These are phyloP conservation scores for Griposia aprilina DNA, from an alignment of 2,888 invertebrate genomes.

Conservation along the genomic window DNA sequence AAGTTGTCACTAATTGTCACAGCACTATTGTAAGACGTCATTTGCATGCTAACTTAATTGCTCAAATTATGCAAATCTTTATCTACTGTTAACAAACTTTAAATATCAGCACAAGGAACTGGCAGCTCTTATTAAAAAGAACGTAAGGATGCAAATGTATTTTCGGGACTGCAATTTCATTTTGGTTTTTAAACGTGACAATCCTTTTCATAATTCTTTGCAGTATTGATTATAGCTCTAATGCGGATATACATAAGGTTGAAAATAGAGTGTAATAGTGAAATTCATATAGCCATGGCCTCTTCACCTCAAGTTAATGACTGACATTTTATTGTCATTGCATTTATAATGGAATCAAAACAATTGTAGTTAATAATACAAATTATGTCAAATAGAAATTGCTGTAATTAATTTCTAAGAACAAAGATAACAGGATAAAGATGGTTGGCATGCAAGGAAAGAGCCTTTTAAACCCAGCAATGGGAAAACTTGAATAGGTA, in stretches of 20 bases:
- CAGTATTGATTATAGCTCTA: slow-evolving; percentile 35
- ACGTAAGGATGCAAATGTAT: slow-evolving; percentile 2
- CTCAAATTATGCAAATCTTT: slow-evolving; percentile 77
- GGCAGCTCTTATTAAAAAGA: slow-evolving; percentile 2
- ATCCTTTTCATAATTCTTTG: slow-evolving; percentile 44
- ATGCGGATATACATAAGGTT: slow-evolving; percentile 21
- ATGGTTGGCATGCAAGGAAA: slow-evolving; percentile 32
- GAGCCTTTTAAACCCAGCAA: background rate
- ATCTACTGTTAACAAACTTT: slow-evolving; percentile 22
- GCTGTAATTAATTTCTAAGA: slow-evolving; percentile 29
- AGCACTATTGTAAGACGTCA: slow-evolving; percentile 81
- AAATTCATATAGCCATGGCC: slow-evolving; percentile 27
- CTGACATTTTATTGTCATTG: slow-evolving; percentile 59
- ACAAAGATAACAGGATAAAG: slow-evolving; percentile 11
- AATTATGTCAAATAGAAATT: slow-evolving; percentile 43
- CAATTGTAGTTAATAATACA: slow-evolving; percentile 51
- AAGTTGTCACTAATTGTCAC: slow-evolving; percentile 77
- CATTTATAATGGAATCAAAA: slow-evolving; percentile 41
- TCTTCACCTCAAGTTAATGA: slow-evolving; percentile 39
- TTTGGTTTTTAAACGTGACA: slow-evolving; percentile 39
- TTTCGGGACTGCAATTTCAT: slow-evolving; percentile 15
- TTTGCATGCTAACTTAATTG: slow-evolving; percentile 83
- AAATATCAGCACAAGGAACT: too few species aligned
- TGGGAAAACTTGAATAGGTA: background rate
- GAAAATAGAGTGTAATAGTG: slow-evolving; percentile 2